Evolutionary conservation across 1,140 invertebrate species (phyloP), one percentile per base, ranked within the genome.

Genomic region (Bombus confusus): DNA sequence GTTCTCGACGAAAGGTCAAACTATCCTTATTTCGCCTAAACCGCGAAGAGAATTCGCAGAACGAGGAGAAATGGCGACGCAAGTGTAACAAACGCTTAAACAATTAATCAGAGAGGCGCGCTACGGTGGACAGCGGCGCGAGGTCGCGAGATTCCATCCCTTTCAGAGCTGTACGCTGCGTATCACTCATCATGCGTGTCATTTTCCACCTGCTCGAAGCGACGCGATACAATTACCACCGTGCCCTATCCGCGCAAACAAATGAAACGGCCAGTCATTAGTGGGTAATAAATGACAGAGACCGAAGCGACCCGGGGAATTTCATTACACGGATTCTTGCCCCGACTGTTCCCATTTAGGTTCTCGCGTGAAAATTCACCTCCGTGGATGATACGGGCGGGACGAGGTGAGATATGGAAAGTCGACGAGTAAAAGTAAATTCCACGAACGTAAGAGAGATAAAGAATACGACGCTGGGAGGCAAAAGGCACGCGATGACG

Each of bases 281-380:
- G 76, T 68, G 83, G 41, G 68, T 85, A 85, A 80, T 80, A 80
- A 85, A 85, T 80, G 76, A 71, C 76, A 47, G 25, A 10, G 64
- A 69, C 31, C 71, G n/a, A 64, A 22, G 34, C 25, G 74, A 10
- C 31, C 39, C 31, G 34, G 37, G 28, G 52, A 85, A 85, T 85
- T 85, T 80, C 83, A 85, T 85, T 85, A 85, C 52, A 37, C 76
- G 68, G n/a, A 34, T 57, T 59, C 69, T 72, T 72, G 76, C 82
- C 2, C 76, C 25, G 31, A 9, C 41, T 57, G 75, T 71, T 71
- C 62, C 68, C 66, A 69, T 62, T 71, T 77, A 31, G 5, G 8
- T 8, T 12, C 15, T 31, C 37, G 41, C 37, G n/a, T 13, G n/a
- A 15, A 64, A 78, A 77, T 41, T 59, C 69, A 62, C 39, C 39